Evolutionary conservation across 2,888 invertebrate species (phyloP), one percentile per base, ranked within the genome.

Genomic region (Neoaliturus tenellus): DNA sequence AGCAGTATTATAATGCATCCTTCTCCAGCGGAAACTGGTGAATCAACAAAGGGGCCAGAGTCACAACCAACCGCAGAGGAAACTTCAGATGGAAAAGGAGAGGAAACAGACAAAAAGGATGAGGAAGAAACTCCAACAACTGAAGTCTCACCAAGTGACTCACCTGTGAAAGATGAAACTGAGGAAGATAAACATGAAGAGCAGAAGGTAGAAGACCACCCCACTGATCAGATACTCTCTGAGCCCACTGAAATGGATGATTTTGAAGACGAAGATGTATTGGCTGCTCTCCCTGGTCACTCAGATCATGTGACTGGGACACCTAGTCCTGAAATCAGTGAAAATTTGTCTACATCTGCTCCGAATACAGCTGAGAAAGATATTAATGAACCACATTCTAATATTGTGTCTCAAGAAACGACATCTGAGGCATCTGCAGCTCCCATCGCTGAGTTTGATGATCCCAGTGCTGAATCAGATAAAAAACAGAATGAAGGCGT

Each of bases 111-210:
- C 84, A 84, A 81, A 10, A 48, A 28, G 28, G 73, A 48, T 39
- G 44, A 75, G 25, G 41, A 14, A 44, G 8, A 10, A 28, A n/a
- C 2, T 41, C 10, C 44, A 3, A 5, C 62, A 44, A 81, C 12
- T 83, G 85, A 84, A 62, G 82, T 83, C 20, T 73, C 48, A 25
- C 48, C 69, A 75, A 78, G 35, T 17, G 62, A 48, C 33, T 41
- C 80, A 83, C 81, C 85, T 28, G 83, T 86, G 14, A 84, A 85
- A 82, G 81, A 82, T 12, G 85, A 86, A 83, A 44, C 69, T 69
- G 83, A 84, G 80, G 86, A 85, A 83, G 85, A 84, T 33, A 28
- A 71, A 55, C 51, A 75, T 62, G 83, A 78, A 73, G 69, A 82
- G 10, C 85, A 86, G 80, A 67, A 58, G 67, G 44, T 71, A 85